Conservation (phyloP, 2,888 invertebrate species). For the Nysson spinosus region DNA sequence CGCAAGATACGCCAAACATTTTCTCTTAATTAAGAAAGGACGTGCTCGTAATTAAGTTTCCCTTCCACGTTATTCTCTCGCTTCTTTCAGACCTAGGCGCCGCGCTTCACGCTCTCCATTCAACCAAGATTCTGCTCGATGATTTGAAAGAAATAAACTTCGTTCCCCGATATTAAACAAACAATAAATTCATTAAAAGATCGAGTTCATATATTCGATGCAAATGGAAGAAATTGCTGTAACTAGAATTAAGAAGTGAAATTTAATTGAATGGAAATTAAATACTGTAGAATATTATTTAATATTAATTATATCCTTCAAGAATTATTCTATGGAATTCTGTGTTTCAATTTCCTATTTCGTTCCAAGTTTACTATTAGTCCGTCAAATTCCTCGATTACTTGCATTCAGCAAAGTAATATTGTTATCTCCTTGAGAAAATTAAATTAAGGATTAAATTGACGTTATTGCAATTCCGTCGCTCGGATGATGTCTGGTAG, state of each 20-base stretch:
- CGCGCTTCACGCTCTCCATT: conserved; percentile 2
- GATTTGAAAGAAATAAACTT: neutral
- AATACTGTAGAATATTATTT: too few relatives aligned
- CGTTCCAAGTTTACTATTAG: neutral
- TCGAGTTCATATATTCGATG: too few relatives aligned
- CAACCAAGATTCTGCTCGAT: conserved; percentile 19
- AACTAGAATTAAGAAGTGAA: too few relatives aligned
- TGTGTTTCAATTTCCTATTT: too few relatives aligned
- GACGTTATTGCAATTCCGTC: conserved; percentile 30
- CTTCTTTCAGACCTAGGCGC: conserved; percentile 28
- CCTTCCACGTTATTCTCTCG: conserved; percentile 37
- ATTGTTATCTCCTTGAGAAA: conserved; percentile 23
- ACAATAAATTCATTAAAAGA: too few relatives aligned
- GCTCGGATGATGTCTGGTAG: conserved; percentile 16
- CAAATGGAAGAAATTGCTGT: too few relatives aligned
- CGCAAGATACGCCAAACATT: conserved; percentile 62
- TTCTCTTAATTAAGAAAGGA: conserved; percentile 68
- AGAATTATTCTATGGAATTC: too few relatives aligned
- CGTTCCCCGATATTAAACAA: too few relatives aligned
- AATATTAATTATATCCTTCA: too few relatives aligned
- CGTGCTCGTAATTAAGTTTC: conserved; percentile 62
- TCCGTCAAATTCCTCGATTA: conserved; percentile 6
- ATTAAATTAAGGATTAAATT: conserved; percentile 38
- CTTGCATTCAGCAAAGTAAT: conserved; percentile 17
- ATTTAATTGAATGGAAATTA: too few relatives aligned